phyloP scores from a whole-genome alignment of 1,140 invertebrate genomes.

The Tigriopus japonicus region DNA sequence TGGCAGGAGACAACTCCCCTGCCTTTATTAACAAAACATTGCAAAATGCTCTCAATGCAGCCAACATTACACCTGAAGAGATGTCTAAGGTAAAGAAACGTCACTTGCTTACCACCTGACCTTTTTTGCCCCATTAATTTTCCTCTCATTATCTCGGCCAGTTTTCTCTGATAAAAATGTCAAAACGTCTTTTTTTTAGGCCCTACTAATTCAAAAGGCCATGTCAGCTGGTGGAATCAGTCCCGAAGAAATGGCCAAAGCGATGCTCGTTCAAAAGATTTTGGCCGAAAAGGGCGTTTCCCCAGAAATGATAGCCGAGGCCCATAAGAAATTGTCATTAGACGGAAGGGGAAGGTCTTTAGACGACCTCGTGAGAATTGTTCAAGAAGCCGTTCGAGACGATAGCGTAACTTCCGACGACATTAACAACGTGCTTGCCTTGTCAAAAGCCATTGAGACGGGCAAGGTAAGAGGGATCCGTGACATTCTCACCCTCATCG shows the following conservation, averaged over 20 bases:
- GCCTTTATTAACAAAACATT: conserved; percentile 15
- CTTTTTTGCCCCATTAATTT: too few relatives aligned
- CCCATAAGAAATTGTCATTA: not conserved
- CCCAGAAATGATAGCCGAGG: not conserved
- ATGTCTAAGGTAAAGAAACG: conserved; percentile 12
- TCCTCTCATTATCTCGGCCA: not conserved
- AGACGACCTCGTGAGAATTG: not conserved
- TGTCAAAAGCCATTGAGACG: not conserved
- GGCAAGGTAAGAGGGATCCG: conserved; percentile 3
- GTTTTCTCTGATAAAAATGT: not conserved
- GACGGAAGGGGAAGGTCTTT: not conserved
- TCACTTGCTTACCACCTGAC: too few relatives aligned
- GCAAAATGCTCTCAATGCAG: conserved; percentile 6
- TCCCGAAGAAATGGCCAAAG: not conserved
- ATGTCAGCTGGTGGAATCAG: not conserved
- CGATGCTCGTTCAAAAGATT: not conserved
- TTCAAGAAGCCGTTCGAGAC: not conserved
- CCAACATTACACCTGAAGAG: conserved; percentile 11
- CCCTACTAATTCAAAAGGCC: not conserved
- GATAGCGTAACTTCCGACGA: conserved; percentile 8
- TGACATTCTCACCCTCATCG: not conserved
- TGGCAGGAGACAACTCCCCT: conserved; percentile 15
- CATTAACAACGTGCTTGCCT: not conserved
- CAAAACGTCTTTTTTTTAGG: not conserved
- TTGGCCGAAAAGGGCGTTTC: not conserved